Evolutionary conservation across 2,888 invertebrate species (phyloP).

Genomic region (Lithophane ornitopus): DNA sequence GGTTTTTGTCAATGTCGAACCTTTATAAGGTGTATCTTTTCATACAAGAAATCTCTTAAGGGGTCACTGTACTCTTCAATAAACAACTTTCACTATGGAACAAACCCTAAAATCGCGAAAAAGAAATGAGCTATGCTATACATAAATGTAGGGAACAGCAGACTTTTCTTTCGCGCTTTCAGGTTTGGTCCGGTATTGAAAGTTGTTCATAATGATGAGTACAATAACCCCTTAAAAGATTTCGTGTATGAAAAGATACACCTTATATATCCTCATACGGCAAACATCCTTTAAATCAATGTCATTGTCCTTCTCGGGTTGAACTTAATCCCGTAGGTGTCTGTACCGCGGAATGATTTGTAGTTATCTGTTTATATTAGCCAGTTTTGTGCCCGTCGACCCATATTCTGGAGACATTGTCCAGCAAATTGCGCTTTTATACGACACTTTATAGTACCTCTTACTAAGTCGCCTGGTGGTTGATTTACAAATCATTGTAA

Average conservation of each 20-base stretch:
- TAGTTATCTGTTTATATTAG: conserved; percentile 56
- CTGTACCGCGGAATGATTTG: conserved; percentile 61
- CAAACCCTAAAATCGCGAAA: too few species aligned
- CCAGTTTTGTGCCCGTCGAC: conserved; percentile 46
- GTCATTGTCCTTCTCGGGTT: conserved; percentile 34
- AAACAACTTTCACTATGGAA: too few species aligned
- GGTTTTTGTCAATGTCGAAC: not conserved
- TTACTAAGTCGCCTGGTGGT: conserved; percentile 45
- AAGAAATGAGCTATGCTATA: too few species aligned
- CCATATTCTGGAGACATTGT: conserved; percentile 60
- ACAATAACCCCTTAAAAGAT: too few species aligned
- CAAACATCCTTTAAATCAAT: conserved; percentile 4
- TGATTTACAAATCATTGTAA: conserved; percentile 67
- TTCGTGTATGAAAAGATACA: too few species aligned
- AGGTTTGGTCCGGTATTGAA: too few species aligned
- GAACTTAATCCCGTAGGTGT: conserved; percentile 61
- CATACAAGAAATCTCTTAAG: too few species aligned
- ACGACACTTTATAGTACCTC: conserved; percentile 37
- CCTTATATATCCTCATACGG: conserved; percentile 2
- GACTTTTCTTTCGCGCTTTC: too few species aligned
- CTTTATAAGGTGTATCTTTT: too few species aligned
- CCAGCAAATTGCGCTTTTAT: conserved; percentile 60
- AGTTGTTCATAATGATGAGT: too few species aligned
- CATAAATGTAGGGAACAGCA: too few species aligned
- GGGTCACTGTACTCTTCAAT: too few species aligned